Percentiles rank a stretch among this genome's conserved stretches.
Conservation (phyloP, 2,797 vertebrate species). For the Acanthurus lineatus region DNA sequence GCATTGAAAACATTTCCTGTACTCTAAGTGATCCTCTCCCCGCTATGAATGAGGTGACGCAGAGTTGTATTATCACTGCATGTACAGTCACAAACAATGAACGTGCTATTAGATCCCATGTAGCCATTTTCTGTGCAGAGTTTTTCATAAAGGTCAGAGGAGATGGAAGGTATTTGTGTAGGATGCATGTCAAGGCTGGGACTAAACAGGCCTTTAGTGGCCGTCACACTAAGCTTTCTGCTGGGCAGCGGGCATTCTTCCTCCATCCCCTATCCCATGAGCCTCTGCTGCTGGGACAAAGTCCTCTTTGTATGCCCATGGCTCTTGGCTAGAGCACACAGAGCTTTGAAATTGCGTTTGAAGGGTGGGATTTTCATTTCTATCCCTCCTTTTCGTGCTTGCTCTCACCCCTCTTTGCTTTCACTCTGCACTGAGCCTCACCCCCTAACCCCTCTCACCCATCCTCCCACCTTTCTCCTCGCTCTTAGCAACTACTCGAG, state of each 20-base stretch:
- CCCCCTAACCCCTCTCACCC: constrained; percentile 41
- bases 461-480: constrained; percentile 56
- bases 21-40: constrained; percentile 14
- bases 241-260: constrained; percentile 82
- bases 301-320: constrained; percentile 89
- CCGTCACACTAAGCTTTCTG: constrained; percentile 77
- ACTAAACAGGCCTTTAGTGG: constrained; percentile 79
- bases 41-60: constrained; percentile 16
- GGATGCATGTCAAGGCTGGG: constrained; percentile 79
- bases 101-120: constrained; percentile 41
- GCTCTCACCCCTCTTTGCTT: constrained; percentile 79
- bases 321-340: constrained; percentile 87
- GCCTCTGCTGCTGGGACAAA: constrained; percentile 89
- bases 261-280: constrained; percentile 89
- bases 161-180: constrained; percentile 74
- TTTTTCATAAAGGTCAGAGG: constrained; percentile 60
- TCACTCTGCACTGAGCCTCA: constrained; percentile 58
- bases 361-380: constrained; percentile 88
- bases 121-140: constrained; percentile 28
- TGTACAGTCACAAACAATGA: constrained; percentile 45
- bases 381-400: constrained; percentile 79
- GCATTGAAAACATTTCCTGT: constrained; percentile 54
- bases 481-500: constrained; percentile 79
- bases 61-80: constrained; percentile 4
- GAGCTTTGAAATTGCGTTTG: constrained; percentile 86